A percentile compares a stretch with the other conserved stretches of the same genome.
phyloP scores from a whole-genome alignment of 2,888 invertebrate genomes.

The Macrosiphum euphorbiae region DNA sequence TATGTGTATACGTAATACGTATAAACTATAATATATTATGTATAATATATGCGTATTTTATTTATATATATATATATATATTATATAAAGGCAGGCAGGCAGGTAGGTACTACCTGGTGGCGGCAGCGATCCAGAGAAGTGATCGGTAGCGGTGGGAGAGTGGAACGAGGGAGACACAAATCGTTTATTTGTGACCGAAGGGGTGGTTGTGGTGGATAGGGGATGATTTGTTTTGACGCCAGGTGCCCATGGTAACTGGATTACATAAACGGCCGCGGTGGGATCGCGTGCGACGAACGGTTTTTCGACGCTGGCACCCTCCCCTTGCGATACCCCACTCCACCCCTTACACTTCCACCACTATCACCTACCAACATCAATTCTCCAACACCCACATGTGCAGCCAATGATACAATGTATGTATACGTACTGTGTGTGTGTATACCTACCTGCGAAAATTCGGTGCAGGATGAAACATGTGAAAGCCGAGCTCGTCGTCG shows the following conservation, averaged over 20 bases:
- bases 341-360: background rate
- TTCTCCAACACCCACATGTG: background rate
- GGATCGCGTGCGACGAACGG: constrained; percentile 54
- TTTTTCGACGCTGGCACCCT: constrained; percentile 31
- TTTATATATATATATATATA: no score
- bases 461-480: constrained; percentile 41
- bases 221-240: constrained; percentile 64
- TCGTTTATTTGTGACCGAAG: constrained; percentile 55
- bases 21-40: background rate
- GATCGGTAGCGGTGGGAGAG: background rate
- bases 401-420: constrained; percentile 57
- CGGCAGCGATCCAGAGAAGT: background rate
- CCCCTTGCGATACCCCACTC: background rate
- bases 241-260: constrained; percentile 61
- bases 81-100: background rate
- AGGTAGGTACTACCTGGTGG: constrained; percentile 7
- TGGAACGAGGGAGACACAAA: constrained; percentile 53
- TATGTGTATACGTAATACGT: background rate
- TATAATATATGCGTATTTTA: background rate
- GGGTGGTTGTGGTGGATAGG: constrained; percentile 36
- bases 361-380: background rate
- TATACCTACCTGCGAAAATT: background rate
- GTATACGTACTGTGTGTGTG: background rate
- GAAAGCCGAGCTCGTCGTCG: constrained; percentile 47
- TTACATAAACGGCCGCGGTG: constrained; percentile 44